A percentile compares a stretch with the other conserved stretches of the same genome.
These are phyloP conservation scores for Drosophila ambigua DNA, from an alignment of 1,140 invertebrate species.

Conservation along the genomic window DNA sequence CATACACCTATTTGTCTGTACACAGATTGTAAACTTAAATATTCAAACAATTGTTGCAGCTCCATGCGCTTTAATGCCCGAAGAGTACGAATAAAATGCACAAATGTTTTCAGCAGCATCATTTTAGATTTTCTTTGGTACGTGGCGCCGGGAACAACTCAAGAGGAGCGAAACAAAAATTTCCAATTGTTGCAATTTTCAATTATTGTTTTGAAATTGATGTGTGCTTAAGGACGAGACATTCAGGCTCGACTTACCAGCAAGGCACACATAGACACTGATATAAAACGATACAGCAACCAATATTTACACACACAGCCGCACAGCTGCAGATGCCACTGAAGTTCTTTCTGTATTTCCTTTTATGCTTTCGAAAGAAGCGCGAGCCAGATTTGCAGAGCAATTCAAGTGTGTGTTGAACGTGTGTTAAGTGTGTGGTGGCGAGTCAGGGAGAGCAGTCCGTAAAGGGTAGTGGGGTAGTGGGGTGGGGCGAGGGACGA, in stretches of 20 bases:
- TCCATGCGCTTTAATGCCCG: background rate
- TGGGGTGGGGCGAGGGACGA: too few relatives aligned
- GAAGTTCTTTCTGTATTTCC: slow-evolving; percentile 7
- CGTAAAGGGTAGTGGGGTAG: too few relatives aligned
- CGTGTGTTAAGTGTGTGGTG: slow-evolving; percentile 40
- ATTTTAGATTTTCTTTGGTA: slow-evolving; percentile 9
- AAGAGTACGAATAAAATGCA: slow-evolving; percentile 30
- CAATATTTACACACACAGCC: background rate
- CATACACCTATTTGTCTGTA: slow-evolving; percentile 3
- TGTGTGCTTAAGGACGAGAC: slow-evolving; percentile 64
- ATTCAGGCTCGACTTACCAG: slow-evolving; percentile 55
- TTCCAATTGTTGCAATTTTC: slow-evolving; percentile 65
- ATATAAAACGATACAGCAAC: background rate
- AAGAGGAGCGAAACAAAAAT: slow-evolving; percentile 39
- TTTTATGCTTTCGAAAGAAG: slow-evolving; percentile 30
- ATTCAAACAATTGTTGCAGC: slow-evolving; percentile 20
- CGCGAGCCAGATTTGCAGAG: slow-evolving; percentile 26
- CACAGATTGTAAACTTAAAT: slow-evolving; percentile 16
- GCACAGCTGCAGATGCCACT: background rate
- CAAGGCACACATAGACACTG: slow-evolving; percentile 12
- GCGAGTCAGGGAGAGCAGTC: too few relatives aligned
- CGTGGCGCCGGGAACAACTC: slow-evolving; percentile 22
- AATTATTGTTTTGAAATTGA: slow-evolving; percentile 68
- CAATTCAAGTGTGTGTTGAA: slow-evolving; percentile 58
- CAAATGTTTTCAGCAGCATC: slow-evolving; percentile 34